Percentiles rank a stretch among this genome's conserved stretches.
phyloP scores from a whole-genome alignment of 2,113 vertebrate genomes.

The Cryptomyrus ogoouensis region DNA sequence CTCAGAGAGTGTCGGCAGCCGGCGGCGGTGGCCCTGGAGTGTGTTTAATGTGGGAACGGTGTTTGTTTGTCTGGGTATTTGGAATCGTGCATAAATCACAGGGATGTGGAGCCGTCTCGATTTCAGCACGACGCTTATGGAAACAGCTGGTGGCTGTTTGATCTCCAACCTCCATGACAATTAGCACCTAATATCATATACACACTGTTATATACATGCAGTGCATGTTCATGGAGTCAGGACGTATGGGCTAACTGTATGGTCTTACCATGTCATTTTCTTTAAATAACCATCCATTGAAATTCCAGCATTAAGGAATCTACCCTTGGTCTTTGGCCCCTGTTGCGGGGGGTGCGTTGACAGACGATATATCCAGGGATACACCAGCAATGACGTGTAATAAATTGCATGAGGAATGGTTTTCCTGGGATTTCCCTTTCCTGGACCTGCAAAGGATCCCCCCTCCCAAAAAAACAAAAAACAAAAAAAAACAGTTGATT shows the following conservation, averaged over 20 bases:
- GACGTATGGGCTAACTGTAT: not conserved
- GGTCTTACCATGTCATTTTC: not conserved
- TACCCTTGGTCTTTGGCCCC: not conserved
- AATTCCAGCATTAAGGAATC: not conserved
- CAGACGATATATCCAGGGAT: not conserved
- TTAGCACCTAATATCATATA: not conserved
- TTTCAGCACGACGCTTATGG: not conserved
- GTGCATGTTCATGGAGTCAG: not conserved
- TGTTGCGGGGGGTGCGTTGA: not conserved
- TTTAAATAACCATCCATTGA: not conserved
- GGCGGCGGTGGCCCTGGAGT: not conserved
- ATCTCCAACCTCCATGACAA: not conserved
- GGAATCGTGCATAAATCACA: not conserved
- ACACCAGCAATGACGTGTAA: not conserved
- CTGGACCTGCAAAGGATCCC: not conserved
- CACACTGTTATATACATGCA: not conserved
- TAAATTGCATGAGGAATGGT: not conserved
- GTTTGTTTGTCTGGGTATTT: not conserved
- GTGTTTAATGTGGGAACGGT: not conserved
- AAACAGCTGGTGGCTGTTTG: not conserved
- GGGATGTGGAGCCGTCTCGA: not conserved
- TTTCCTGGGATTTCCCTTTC: not conserved
- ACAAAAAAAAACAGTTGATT: not conserved
- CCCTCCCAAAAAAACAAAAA: not conserved
- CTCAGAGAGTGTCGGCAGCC: not conserved